Percentiles rank a stretch among this genome's conserved stretches.
Conservation (phyloP, 2,888 invertebrate species). For the Phengaris alcon region DNA sequence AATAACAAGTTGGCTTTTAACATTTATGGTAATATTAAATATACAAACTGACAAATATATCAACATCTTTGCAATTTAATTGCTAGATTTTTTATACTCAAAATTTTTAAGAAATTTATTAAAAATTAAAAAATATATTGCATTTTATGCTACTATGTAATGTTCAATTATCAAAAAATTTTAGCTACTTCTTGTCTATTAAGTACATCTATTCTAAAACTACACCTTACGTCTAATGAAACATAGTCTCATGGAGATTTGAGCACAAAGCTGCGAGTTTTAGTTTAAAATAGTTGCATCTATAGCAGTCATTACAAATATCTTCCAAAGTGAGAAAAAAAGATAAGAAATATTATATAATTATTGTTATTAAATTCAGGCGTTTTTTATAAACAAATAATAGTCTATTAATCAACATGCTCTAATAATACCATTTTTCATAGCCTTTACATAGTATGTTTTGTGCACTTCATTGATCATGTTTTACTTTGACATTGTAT, state of each 20-base stretch:
- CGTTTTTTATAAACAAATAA: background rate
- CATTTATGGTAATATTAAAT: background rate
- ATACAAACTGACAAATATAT: background rate
- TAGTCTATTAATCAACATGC: background rate
- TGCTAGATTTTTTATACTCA: background rate
- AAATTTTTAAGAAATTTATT: background rate
- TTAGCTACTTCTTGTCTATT: background rate
- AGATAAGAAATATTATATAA: background rate
- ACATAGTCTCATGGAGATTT: conserved; percentile 12
- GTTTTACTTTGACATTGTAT: background rate
- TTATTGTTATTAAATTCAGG: background rate
- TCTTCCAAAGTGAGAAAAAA: background rate
- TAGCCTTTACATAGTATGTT: background rate
- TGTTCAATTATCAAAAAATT: background rate
- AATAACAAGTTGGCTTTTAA: conserved; percentile 6
- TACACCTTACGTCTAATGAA: background rate
- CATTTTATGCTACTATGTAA: conserved; percentile 1
- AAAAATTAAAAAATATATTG: background rate
- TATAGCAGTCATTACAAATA: background rate
- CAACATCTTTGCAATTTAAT: background rate
- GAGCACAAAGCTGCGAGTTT: conserved; percentile 19
- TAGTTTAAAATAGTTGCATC: conserved; percentile 5
- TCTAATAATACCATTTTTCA: conserved; percentile 10
- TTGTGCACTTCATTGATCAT: background rate
- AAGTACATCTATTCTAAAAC: conserved; percentile 6